A percentile compares a stretch with the other conserved stretches of the same genome.
phyloP scores from a whole-genome alignment of 2,113 vertebrate genomes.

The Scytalopus superciliaris region DNA sequence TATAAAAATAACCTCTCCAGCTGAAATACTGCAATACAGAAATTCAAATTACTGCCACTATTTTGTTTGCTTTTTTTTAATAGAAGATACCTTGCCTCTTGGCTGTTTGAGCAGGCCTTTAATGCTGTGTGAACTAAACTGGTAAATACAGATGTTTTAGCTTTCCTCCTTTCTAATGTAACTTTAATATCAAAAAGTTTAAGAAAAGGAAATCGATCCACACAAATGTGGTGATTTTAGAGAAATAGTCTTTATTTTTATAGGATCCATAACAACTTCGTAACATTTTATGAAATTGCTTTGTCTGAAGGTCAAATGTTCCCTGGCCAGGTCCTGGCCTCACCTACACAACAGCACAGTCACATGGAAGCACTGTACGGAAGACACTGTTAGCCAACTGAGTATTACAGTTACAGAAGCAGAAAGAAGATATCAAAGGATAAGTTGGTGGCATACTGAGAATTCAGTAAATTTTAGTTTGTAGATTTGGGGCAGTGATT shows the following conservation, averaged over 20 bases:
- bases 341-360: background rate
- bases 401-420: background rate
- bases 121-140: slow-evolving; percentile 1
- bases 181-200: background rate
- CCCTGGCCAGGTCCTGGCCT: background rate
- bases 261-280: background rate
- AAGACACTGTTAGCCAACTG: background rate
- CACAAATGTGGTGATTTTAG: background rate
- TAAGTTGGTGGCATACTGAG: background rate
- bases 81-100: background rate
- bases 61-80: background rate
- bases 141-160: slow-evolving; percentile 2
- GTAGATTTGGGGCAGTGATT: background rate
- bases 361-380: background rate
- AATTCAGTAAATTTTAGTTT: background rate
- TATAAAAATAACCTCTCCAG: slow-evolving; percentile 31
- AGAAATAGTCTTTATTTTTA: background rate
- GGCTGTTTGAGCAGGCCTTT: slow-evolving; percentile 10
- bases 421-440: background rate
- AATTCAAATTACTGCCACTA: slow-evolving; percentile 30
- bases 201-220: background rate
- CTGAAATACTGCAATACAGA: background rate
- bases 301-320: background rate
- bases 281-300: background rate
- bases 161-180: background rate